These are phyloP conservation scores for Clarias macrocephalus DNA, from an alignment of 2,113 vertebrate genomes.

Conservation along the genomic window DNA sequence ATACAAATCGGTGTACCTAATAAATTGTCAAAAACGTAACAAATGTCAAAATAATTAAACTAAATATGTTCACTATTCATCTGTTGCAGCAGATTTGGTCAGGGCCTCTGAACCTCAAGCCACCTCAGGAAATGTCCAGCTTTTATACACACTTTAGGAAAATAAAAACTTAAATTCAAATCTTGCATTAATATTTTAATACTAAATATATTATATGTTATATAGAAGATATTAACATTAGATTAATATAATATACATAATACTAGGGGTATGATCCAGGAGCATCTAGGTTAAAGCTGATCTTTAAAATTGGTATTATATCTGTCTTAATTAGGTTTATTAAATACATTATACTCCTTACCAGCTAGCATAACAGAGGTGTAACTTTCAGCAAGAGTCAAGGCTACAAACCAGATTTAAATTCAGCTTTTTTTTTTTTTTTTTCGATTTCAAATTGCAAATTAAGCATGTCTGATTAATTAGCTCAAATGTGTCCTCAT, in stretches of 20 bases:
- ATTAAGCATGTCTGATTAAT: not conserved
- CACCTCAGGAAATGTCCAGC: not conserved
- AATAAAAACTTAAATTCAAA: too few species aligned
- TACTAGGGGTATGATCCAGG: too few species aligned
- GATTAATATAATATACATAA: too few species aligned
- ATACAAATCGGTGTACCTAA: too few species aligned
- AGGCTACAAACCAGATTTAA: not conserved
- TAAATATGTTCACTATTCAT: not conserved
- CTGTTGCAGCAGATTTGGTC: not conserved
- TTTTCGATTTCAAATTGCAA: not conserved
- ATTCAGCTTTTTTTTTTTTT: not conserved
- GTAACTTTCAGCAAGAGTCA: not conserved
- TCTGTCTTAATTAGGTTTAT: not conserved
- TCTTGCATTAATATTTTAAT: not conserved
- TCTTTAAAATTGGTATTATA: not conserved
- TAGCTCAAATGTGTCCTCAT: not conserved
- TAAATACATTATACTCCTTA: not conserved
- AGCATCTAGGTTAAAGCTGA: not conserved
- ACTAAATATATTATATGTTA: too few species aligned
- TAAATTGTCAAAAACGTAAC: too few species aligned
- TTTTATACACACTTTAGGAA: too few species aligned
- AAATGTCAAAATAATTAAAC: not conserved
- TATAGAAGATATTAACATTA: too few species aligned
- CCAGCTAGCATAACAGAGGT: not conserved
- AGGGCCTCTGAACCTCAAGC: not conserved